These are phyloP conservation scores for Stenodema calcarata DNA, from an alignment of 2,888 invertebrate genomes.

Conservation along the genomic window DNA sequence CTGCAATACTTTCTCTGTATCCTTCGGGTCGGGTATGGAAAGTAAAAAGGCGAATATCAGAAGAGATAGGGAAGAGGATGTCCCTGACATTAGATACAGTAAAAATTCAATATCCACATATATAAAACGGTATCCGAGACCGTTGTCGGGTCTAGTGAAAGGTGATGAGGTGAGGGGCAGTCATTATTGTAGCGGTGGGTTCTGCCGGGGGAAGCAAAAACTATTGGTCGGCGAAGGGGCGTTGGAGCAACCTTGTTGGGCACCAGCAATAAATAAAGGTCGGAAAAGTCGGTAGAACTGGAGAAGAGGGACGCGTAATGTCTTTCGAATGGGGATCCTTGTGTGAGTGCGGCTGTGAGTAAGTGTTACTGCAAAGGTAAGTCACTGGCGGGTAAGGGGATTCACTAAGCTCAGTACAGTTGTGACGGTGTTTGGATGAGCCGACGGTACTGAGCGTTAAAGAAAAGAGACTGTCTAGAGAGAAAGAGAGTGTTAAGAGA, in stretches of 20 bases:
- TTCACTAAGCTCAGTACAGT: neutral
- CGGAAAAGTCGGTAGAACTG: neutral
- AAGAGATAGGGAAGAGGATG: neutral
- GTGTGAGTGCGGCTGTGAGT: neutral
- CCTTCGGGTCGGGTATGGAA: too few species aligned
- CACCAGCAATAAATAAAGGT: neutral
- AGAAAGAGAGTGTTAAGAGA: neutral
- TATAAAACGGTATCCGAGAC: neutral
- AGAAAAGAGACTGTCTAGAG: neutral
- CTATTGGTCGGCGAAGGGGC: neutral
- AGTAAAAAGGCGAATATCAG: neutral
- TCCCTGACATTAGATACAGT: neutral
- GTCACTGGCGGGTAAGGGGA: neutral
- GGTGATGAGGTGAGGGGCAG: neutral
- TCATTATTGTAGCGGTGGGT: neutral
- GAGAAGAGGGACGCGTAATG: neutral
- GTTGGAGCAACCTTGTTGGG: neutral
- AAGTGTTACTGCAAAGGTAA: neutral
- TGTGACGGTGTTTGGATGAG: neutral
- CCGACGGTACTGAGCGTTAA: neutral
- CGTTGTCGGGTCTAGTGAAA: neutral
- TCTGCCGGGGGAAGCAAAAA: neutral
- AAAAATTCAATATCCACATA: constrained; percentile 30
- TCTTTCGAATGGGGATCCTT: neutral
- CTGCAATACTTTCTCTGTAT: too few species aligned